A percentile compares a stretch with the other conserved stretches of the same genome.
These are phyloP conservation scores for Melanotaenia duboulayi DNA, from an alignment of 2,113 vertebrate species.

Conservation along the genomic window DNA sequence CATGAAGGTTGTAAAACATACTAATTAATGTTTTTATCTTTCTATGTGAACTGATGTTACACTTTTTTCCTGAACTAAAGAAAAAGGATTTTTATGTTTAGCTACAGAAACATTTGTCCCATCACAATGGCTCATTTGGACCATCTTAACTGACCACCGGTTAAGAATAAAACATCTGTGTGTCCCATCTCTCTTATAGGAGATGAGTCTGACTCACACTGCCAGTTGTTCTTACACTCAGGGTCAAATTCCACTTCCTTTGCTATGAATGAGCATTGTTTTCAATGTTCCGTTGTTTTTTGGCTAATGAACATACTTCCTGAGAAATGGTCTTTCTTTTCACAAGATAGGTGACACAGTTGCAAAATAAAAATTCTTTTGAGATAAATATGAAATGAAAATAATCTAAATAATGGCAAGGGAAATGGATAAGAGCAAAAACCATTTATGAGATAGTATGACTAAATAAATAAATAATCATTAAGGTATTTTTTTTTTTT, in stretches of 20 bases:
- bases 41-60: not conserved
- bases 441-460: too few relatives aligned
- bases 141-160: not conserved
- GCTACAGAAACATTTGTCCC: too few relatives aligned
- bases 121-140: not conserved
- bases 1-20: too few relatives aligned
- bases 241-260: slow-evolving; percentile 44
- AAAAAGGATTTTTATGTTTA: not conserved
- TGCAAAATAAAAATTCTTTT: slow-evolving; percentile 2
- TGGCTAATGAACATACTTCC: slow-evolving; percentile 19
- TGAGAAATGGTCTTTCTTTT: slow-evolving; percentile 12
- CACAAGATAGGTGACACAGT: not conserved
- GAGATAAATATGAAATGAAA: slow-evolving; percentile 23
- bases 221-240: slow-evolving; percentile 40
- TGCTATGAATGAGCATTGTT: slow-evolving; percentile 54
- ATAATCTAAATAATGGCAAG: not conserved
- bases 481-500: too few relatives aligned
- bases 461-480: too few relatives aligned
- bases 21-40: not conserved
- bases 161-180: slow-evolving; percentile 43
- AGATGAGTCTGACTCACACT: slow-evolving; percentile 70
- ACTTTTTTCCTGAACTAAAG: not conserved
- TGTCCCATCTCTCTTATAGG: slow-evolving; percentile 27
- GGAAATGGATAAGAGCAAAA: not conserved
- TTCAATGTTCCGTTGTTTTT: slow-evolving; percentile 22